Percentiles rank a stretch among this genome's conserved stretches.
Evolutionary conservation across 1,140 invertebrate genomes (phyloP).

Genomic region (Bombus sylvicola): DNA sequence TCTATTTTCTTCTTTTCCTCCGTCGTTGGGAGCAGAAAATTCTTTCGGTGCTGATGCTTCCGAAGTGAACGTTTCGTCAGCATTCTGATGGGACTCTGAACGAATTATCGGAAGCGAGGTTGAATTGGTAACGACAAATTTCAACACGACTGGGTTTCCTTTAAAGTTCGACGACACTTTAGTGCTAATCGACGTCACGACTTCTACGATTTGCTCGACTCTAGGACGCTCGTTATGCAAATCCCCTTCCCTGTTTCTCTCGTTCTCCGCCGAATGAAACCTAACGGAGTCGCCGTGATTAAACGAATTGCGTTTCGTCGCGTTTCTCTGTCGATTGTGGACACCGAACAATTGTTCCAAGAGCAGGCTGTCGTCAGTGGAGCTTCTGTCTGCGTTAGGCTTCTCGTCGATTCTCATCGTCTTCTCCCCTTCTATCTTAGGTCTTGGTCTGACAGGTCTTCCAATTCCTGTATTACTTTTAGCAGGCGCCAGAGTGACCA

Average conservation of each 20-base stretch:
- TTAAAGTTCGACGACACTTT: constrained; percentile 77
- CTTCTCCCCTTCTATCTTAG: constrained; percentile 71
- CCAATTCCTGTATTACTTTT: constrained; percentile 77
- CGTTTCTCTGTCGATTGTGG: constrained; percentile 26
- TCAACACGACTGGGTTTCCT: constrained; percentile 70
- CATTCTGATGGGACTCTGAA: not conserved
- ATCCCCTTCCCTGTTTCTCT: not conserved
- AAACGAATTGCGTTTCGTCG: not conserved
- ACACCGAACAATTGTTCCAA: constrained; percentile 73
- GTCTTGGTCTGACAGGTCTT: constrained; percentile 74
- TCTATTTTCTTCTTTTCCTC: constrained; percentile 44
- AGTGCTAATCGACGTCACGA: constrained; percentile 80
- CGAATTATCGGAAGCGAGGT: constrained; percentile 57
- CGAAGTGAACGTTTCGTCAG: not conserved
- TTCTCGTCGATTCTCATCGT: constrained; percentile 43
- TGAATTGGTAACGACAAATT: constrained; percentile 68
- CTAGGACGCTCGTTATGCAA: constrained; percentile 20
- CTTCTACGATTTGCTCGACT: constrained; percentile 78
- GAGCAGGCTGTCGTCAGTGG: constrained; percentile 56
- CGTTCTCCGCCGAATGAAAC: not conserved
- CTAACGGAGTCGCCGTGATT: not conserved
- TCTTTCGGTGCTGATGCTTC: not conserved
- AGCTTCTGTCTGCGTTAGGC: not conserved
- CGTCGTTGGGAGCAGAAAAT: not conserved
- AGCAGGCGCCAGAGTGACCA: constrained; percentile 75